Evolutionary conservation across 92 coral and sea anemone species (phyloP).

Genomic region (Plumapathes pennacea): DNA sequence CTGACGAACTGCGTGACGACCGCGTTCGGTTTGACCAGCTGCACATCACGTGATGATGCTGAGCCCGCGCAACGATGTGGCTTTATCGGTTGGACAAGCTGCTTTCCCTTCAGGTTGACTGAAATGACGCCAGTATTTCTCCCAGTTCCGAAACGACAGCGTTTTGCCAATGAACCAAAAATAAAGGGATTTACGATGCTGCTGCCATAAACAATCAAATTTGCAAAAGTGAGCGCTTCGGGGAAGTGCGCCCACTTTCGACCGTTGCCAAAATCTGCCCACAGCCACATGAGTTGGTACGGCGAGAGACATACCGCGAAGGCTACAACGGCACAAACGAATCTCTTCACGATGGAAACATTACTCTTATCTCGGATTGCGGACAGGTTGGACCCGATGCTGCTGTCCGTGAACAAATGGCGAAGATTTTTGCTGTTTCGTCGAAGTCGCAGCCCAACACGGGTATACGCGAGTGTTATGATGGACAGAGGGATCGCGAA

Average conservation of each 20-base stretch:
- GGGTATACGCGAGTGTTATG: constrained; percentile 73
- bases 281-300: constrained; percentile 69
- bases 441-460: constrained; percentile 70
- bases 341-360: constrained; percentile 54
- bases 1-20: no score
- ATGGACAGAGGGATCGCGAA: constrained; percentile 77
- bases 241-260: constrained; percentile 41
- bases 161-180: constrained; percentile 52
- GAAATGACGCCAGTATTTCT: no score
- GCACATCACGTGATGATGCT: no score
- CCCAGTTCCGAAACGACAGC: constrained; percentile 16
- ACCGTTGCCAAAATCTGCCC: constrained; percentile 65
- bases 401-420: background rate
- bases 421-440: constrained; percentile 1
- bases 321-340: constrained; percentile 64
- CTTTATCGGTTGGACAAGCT: no score
- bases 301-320: constrained; percentile 70
- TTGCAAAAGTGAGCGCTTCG: constrained; percentile 38
- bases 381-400: background rate
- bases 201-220: constrained; percentile 52
- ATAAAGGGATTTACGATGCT: constrained; percentile 72
- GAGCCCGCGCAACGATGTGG: no score
- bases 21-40: no score
- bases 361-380: constrained; percentile 33
- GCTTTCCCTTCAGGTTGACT: no score